Evolutionary conservation across 2,113 vertebrate species (phyloP), one percentile per base, ranked within the genome.

Genomic region (Passerina amoena): DNA sequence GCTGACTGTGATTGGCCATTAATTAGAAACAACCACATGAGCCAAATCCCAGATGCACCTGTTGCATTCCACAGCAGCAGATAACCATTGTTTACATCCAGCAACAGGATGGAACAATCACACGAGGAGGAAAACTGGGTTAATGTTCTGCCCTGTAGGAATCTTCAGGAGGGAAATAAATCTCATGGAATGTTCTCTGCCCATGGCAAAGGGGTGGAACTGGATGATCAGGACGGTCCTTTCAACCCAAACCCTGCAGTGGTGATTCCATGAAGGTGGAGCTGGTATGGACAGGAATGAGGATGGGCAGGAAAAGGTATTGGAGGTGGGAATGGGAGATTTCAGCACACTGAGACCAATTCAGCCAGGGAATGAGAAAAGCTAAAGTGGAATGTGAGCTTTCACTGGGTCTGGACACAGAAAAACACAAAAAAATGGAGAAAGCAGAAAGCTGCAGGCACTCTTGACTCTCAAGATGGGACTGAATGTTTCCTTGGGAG

Each of bases 151-250:
- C 16, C 19, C 14, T 4, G 21, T 3, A 7, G 31, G n/a, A 69
- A 54, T 19, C 20, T 19, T 69, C 5, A 45, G 31, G 28, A 72
- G 64, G 59, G 33, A 64, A 61, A 76, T 5, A 5, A 59, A 45
- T 53, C 22, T 23, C 1, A 0, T 28, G 54, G 45, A 33, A 60
- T 6, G 33, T 2, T 77, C 33, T 20, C 11, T 33, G 6, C 18
- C 33, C 37, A 18, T 5, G 27, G 83, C 38, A 60, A 44, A 59
- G 27, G 18, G 22, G 28, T 86, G 72, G 45, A 23, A 23, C 4
- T 28, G 63, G 37, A 22, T 45, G 54, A 38, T 53, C 54, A 16
- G 25, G 54, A 53, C n/a, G 33, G 47, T 53, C 8, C 22, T 60
- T 27, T 38, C 63, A 45, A 61, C 18, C 33, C 47, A 61, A 61